These are phyloP conservation scores for Gasterosteus aculeatus DNA, from an alignment of 2,113 vertebrate species.

Conservation along the genomic window DNA sequence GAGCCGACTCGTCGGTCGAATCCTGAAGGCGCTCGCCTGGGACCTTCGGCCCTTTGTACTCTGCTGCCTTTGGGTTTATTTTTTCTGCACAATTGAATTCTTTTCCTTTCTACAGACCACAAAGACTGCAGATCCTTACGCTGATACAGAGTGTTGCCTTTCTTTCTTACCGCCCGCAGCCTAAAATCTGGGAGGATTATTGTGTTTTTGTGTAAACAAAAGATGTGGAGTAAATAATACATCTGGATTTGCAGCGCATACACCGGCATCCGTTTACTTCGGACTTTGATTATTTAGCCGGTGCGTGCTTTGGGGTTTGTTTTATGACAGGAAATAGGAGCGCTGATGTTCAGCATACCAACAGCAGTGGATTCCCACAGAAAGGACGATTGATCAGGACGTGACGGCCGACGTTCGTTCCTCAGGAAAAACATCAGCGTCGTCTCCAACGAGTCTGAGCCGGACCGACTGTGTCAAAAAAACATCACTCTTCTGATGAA, in stretches of 20 bases:
- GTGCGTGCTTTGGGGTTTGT: conserved; percentile 30
- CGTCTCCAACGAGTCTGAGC: not conserved
- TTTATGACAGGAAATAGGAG: conserved; percentile 58
- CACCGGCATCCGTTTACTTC: conserved; percentile 41
- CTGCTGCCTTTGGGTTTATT: conserved; percentile 70
- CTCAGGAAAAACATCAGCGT: not conserved
- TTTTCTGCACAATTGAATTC: conserved; percentile 73
- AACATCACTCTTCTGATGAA: not conserved
- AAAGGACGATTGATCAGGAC: conserved; percentile 53
- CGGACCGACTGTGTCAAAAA: not conserved
- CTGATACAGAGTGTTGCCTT: conserved; percentile 60
- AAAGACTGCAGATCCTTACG: conserved; percentile 62
- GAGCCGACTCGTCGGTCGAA: conserved; percentile 39
- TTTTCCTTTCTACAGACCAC: conserved; percentile 59
- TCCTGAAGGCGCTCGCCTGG: conserved; percentile 46
- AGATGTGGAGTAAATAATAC: conserved; percentile 65
- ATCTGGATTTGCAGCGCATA: conserved; percentile 47
- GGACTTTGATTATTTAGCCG: conserved; percentile 55
- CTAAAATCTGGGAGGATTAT: conserved; percentile 65
- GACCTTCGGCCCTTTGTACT: conserved; percentile 65
- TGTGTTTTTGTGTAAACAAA: conserved; percentile 73
- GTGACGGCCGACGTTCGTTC: conserved; percentile 41
- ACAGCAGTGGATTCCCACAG: conserved; percentile 39
- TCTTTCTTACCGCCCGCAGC: conserved; percentile 21
- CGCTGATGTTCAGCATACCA: conserved; percentile 27